These are phyloP conservation scores for Pseudomyrmex cubaensis DNA, from an alignment of 1,140 invertebrate species.

Conservation along the genomic window DNA sequence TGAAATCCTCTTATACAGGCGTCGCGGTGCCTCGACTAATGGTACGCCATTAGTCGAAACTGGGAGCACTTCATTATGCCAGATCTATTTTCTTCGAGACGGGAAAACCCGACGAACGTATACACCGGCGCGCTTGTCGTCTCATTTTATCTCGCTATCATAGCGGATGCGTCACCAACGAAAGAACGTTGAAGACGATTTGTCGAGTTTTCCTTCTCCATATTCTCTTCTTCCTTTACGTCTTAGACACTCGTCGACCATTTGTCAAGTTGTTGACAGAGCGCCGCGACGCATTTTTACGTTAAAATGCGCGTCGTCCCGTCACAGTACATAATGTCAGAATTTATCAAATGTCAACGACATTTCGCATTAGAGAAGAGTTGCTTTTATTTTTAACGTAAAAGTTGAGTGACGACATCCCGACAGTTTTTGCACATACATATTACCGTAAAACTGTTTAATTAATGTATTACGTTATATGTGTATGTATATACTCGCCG, in stretches of 20 bases:
- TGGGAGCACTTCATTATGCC: slow-evolving; percentile 29
- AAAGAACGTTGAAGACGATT: slow-evolving; percentile 20
- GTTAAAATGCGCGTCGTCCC: slow-evolving; percentile 15
- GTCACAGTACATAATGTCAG: slow-evolving; percentile 3
- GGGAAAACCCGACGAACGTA: slow-evolving; percentile 24
- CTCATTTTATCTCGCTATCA: slow-evolving; percentile 46
- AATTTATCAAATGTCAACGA: slow-evolving; percentile 41
- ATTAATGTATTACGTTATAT: neutral
- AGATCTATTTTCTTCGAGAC: slow-evolving; percentile 43
- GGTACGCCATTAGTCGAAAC: slow-evolving; percentile 47
- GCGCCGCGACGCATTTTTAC: slow-evolving; percentile 37
- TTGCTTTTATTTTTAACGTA: neutral
- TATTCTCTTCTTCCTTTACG: neutral
- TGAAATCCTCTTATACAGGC: slow-evolving; percentile 50
- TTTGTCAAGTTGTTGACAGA: slow-evolving; percentile 50
- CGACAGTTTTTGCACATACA: neutral
- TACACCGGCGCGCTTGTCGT: neutral
- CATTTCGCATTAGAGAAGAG: neutral
- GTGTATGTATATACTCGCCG: neutral
- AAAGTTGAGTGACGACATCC: neutral
- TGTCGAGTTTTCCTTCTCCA: slow-evolving; percentile 18
- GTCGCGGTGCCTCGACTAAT: slow-evolving; percentile 1
- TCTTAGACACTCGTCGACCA: neutral
- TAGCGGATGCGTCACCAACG: slow-evolving; percentile 19
- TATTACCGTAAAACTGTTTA: neutral